phyloP scores from a whole-genome alignment of 2,113 vertebrate species.

The Electrona antarctica region DNA sequence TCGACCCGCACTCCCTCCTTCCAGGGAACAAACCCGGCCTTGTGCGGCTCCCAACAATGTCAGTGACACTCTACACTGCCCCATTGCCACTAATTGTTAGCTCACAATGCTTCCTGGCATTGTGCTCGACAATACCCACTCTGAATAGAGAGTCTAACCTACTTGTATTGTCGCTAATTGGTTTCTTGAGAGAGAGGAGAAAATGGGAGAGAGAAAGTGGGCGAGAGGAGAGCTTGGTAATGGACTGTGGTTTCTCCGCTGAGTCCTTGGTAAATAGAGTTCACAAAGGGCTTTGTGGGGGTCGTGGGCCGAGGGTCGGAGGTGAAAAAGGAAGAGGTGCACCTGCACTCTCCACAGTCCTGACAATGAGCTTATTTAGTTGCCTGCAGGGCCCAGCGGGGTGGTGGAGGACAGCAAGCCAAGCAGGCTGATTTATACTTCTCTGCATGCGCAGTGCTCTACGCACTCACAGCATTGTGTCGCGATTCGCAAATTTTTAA shows the following conservation, averaged over 20 bases:
- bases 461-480: too few relatives aligned
- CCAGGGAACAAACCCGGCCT: slow-evolving; percentile 78
- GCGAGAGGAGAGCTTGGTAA: slow-evolving; percentile 72
- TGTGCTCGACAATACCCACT: slow-evolving; percentile 80
- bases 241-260: slow-evolving; percentile 74
- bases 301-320: slow-evolving; percentile 75
- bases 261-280: slow-evolving; percentile 74
- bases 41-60: slow-evolving; percentile 79
- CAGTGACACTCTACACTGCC: slow-evolving; percentile 83
- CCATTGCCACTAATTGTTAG: slow-evolving; percentile 80
- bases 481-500: too few relatives aligned
- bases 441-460: too few relatives aligned
- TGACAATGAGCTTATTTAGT: slow-evolving; percentile 77
- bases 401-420: slow-evolving; percentile 23
- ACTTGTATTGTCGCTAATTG: slow-evolving; percentile 86
- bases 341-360: slow-evolving; percentile 68
- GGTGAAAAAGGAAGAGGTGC: slow-evolving; percentile 75
- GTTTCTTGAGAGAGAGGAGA: slow-evolving; percentile 80
- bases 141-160: slow-evolving; percentile 84
- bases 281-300: slow-evolving; percentile 77
- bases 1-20: slow-evolving; percentile 62
- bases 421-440: slow-evolving; percentile 15
- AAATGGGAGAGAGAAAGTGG: slow-evolving; percentile 70
- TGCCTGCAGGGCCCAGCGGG: slow-evolving; percentile 46
- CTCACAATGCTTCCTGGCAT: slow-evolving; percentile 82